Conservation (phyloP, 2,888 invertebrate genomes). For the Cotesia congregata region DNA sequence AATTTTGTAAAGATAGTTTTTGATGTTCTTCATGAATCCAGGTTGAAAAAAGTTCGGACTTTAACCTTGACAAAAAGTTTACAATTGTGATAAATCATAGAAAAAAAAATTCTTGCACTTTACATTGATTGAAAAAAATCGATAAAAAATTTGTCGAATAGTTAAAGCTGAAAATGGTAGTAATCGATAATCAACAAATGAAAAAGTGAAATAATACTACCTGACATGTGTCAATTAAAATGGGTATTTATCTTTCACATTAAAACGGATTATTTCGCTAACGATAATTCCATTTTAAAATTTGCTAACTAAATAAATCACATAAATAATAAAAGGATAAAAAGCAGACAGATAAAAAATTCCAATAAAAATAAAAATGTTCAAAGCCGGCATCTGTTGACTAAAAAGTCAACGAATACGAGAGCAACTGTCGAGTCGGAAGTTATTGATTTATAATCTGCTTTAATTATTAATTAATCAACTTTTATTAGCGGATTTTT, state of each 20-base stretch:
- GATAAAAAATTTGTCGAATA: no score
- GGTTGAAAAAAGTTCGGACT: no score
- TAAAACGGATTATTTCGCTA: neutral
- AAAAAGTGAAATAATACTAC: conserved; percentile 15
- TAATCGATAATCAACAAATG: neutral
- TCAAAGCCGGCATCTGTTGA: conserved; percentile 14
- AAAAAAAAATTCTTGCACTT: conserved; percentile 1
- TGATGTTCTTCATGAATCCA: no score
- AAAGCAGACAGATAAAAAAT: neutral
- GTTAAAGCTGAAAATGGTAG: neutral
- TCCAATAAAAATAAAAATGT: neutral
- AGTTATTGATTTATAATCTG: neutral
- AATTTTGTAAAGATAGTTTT: no score
- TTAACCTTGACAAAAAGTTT: no score
- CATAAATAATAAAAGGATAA: neutral
- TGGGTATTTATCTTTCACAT: neutral
- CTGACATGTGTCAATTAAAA: neutral
- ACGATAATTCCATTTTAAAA: neutral
- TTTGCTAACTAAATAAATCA: neutral
- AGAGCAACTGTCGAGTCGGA: neutral
- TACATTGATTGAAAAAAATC: conserved; percentile 19
- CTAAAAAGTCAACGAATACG: neutral
- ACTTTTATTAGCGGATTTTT: neutral
- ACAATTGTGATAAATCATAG: no score
- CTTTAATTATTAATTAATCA: neutral